A percentile compares a stretch with the other conserved stretches of the same genome.
phyloP scores from a whole-genome alignment of 2,888 invertebrate genomes.

The Leucoma salicis region DNA sequence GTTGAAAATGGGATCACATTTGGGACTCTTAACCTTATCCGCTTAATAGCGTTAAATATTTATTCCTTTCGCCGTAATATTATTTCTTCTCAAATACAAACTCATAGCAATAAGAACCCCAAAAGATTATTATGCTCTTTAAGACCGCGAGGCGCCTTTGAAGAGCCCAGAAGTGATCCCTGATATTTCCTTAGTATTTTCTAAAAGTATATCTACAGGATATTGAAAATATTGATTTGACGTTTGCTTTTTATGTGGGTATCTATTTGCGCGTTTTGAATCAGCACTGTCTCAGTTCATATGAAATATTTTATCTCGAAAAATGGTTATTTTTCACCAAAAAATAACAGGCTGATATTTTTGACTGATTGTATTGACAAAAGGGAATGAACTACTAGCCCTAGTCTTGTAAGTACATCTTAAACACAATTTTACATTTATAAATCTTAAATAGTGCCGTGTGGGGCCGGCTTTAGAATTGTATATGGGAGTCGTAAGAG shows the following conservation, averaged over 20 bases:
- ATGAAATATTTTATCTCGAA: constrained; percentile 2
- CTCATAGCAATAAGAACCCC: constrained; percentile 30
- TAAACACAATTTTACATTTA: no score
- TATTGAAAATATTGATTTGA: constrained; percentile 39
- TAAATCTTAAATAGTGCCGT: no score
- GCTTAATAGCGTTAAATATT: constrained; percentile 35
- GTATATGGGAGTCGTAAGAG: no score
- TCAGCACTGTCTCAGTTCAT: constrained; percentile 7
- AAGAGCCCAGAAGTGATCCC: constrained; percentile 37
- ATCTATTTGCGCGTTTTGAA: constrained; percentile 24
- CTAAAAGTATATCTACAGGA: constrained; percentile 35
- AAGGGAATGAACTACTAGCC: no score
- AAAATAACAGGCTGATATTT: no score
- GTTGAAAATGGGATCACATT: not conserved
- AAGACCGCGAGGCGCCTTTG: constrained; percentile 34
- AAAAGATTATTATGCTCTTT: constrained; percentile 38
- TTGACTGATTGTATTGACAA: no score
- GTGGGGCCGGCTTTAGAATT: no score
- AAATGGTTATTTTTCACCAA: no score
- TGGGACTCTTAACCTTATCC: constrained; percentile 10
- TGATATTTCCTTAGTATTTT: constrained; percentile 42
- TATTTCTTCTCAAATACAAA: constrained; percentile 44
- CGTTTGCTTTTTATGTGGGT: constrained; percentile 18
- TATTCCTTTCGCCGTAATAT: constrained; percentile 37
- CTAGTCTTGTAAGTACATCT: no score